These are phyloP conservation scores for Acropora tenuis DNA, from an alignment of 64 coral and sea anemone genomes.

Conservation along the genomic window DNA sequence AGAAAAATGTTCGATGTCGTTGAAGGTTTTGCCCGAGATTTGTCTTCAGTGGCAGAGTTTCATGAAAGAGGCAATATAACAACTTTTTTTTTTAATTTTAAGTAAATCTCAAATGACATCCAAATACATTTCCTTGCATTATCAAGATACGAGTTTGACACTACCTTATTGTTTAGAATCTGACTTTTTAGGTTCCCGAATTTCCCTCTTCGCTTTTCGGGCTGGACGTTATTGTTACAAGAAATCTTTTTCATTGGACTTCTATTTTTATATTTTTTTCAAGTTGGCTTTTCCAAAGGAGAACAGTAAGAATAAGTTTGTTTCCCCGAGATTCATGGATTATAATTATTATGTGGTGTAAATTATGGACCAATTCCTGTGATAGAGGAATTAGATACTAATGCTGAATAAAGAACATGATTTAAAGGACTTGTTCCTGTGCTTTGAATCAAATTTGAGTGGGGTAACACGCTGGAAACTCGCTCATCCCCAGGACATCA, in stretches of 20 bases:
- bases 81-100: too few species aligned
- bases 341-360: background rate
- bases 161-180: too few species aligned
- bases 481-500: too few species aligned
- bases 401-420: background rate
- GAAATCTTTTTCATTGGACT: background rate
- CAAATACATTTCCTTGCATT: too few species aligned
- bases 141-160: too few species aligned
- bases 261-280: constrained; percentile 37
- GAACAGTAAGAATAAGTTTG: background rate
- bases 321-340: background rate
- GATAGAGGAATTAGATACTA: background rate
- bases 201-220: background rate
- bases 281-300: background rate
- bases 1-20: too few species aligned
- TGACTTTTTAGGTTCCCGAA: background rate
- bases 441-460: background rate
- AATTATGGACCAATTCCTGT: background rate
- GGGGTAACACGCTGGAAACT: too few species aligned
- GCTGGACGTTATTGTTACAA: background rate
- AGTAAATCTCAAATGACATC: too few species aligned
- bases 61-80: too few species aligned
- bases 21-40: too few species aligned
- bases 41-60: too few species aligned
- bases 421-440: background rate